Evolutionary conservation across 2,888 invertebrate genomes (phyloP).

Genomic region (Altica lythri): DNA sequence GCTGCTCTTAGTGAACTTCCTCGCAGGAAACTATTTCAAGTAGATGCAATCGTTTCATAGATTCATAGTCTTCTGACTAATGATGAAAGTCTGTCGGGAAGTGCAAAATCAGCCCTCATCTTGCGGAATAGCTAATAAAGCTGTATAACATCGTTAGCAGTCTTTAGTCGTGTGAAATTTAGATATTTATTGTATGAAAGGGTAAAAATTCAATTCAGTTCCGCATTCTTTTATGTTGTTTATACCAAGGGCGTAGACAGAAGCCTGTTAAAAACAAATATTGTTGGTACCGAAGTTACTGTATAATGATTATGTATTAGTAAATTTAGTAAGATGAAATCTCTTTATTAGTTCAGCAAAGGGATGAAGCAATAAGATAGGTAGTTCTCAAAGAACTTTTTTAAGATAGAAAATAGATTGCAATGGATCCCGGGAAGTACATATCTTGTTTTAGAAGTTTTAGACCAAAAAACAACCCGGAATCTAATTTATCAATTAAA

Average conservation of each 20-base stretch:
- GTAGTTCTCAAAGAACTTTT: too few relatives aligned
- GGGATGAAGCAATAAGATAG: too few relatives aligned
- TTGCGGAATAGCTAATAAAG: constrained; percentile 27
- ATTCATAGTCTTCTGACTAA: constrained; percentile 9
- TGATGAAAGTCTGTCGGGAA: constrained; percentile 18
- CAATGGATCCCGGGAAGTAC: too few relatives aligned
- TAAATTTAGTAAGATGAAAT: too few relatives aligned
- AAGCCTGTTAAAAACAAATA: neutral
- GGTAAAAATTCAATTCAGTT: constrained; percentile 32
- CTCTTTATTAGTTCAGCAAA: too few relatives aligned
- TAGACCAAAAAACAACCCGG: too few relatives aligned
- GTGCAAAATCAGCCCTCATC: constrained; percentile 26
- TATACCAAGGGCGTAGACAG: neutral
- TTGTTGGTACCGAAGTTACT: too few relatives aligned
- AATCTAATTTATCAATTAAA: too few relatives aligned
- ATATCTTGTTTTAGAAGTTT: too few relatives aligned
- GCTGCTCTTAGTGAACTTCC: constrained; percentile 4
- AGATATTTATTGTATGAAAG: constrained; percentile 34
- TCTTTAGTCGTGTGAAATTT: constrained; percentile 27
- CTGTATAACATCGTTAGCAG: constrained; percentile 18
- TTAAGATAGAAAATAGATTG: too few relatives aligned
- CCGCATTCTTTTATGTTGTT: constrained; percentile 30
- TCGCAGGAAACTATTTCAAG: neutral
- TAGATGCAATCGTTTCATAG: constrained; percentile 11
- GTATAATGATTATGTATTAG: too few relatives aligned